Percentiles rank a stretch among this genome's conserved stretches.
Evolutionary conservation across 2,888 invertebrate species (phyloP).

Genomic region (Mechanitis messenoides): DNA sequence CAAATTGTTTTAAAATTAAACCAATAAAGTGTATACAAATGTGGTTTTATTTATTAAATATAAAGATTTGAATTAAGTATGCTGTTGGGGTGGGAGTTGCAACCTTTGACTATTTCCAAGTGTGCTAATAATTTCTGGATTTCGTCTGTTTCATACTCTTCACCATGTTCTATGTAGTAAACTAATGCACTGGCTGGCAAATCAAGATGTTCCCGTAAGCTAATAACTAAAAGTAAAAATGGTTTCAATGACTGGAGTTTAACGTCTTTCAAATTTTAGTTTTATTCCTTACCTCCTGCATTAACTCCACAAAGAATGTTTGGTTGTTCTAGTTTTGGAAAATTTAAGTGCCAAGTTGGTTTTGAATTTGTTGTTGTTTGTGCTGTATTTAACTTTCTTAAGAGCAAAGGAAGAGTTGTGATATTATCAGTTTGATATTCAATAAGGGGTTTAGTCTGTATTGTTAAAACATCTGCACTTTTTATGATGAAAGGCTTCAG

Average conservation of each 20-base stretch:
- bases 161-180: conserved; percentile 56
- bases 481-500: conserved; percentile 44
- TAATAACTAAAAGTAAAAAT: conserved; percentile 44
- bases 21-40: conserved; percentile 21
- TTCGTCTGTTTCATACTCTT: conserved; percentile 50
- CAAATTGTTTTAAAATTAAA: conserved; percentile 25
- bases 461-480: conserved; percentile 50
- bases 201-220: conserved; percentile 52
- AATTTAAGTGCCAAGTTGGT: conserved; percentile 31
- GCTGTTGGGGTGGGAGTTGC: conserved; percentile 34
- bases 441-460: conserved; percentile 58
- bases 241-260: not conserved
- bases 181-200: conserved; percentile 50
- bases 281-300: conserved; percentile 59
- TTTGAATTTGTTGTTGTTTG: conserved; percentile 27
- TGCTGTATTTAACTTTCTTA: conserved; percentile 41
- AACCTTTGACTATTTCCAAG: conserved; percentile 44
- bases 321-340: conserved; percentile 64
- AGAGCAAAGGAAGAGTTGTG: conserved; percentile 41
- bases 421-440: conserved; percentile 52
- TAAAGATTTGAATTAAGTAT: conserved; percentile 61
- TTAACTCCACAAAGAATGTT: conserved; percentile 67
- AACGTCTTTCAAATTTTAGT: not conserved
- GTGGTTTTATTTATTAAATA: conserved; percentile 38
- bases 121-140: conserved; percentile 49